These are phyloP conservation scores for human (Homo sapiens) DNA, from an alignment of 2,113 vertebrate genomes.

Conservation along the genomic window GRCh38 chr3:144925001-144925500, in stretches of 20 bases:
- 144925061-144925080: not conserved
- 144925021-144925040: not conserved
- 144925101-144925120: not conserved
- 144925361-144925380: not conserved
- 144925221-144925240: not conserved
- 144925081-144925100: not conserved
- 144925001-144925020: not conserved
- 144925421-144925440: not conserved
- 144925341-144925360: not conserved
- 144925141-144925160: not conserved
- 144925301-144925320: not conserved
- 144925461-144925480: no score
- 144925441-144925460: not conserved
- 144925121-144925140: not conserved
- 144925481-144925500: not conserved
- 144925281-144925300: not conserved
- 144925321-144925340: not conserved
- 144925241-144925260: not conserved
- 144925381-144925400: not conserved
- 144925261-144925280: not conserved
- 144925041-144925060: not conserved
- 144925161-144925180: not conserved
- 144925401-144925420: not conserved
- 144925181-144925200: not conserved
- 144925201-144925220: not conserved